Conservation (phyloP, 2,113 vertebrate genomes). For the Piaya cayana region DNA sequence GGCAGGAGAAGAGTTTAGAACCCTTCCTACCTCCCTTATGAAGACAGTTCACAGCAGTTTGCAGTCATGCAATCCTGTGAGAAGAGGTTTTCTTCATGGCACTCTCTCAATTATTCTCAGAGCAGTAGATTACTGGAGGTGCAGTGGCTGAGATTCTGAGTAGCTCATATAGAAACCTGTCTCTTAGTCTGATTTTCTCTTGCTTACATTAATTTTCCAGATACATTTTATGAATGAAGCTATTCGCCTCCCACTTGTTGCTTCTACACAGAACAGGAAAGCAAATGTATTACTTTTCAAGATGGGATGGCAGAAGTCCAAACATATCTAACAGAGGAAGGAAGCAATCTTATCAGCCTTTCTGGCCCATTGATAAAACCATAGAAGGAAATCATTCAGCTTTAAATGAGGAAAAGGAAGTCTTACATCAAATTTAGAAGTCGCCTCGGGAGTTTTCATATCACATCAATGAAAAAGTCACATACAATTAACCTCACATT, state of each 20-base stretch:
- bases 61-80: neutral
- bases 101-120: neutral
- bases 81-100: neutral
- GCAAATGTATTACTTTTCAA: slow-evolving; percentile 66
- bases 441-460: slow-evolving; percentile 61
- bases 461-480: slow-evolving; percentile 57
- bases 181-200: neutral
- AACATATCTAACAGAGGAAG: slow-evolving; percentile 69
- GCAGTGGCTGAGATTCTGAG: neutral
- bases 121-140: neutral
- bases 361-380: slow-evolving; percentile 73
- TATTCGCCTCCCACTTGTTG: slow-evolving; percentile 5
- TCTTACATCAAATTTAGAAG: slow-evolving; percentile 71
- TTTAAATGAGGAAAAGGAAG: slow-evolving; percentile 75
- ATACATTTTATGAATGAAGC: slow-evolving; percentile 32
- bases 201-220: neutral
- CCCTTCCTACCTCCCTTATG: neutral
- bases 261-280: slow-evolving; percentile 56
- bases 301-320: slow-evolving; percentile 71
- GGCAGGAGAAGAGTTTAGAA: neutral
- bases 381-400: slow-evolving; percentile 76
- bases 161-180: neutral
- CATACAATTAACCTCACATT: slow-evolving; percentile 47
- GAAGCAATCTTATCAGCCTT: slow-evolving; percentile 78
- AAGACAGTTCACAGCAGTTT: neutral